Base-by-base conservation (phyloP, 2,888 invertebrate genomes). In the Orgyia antiqua region DNA sequence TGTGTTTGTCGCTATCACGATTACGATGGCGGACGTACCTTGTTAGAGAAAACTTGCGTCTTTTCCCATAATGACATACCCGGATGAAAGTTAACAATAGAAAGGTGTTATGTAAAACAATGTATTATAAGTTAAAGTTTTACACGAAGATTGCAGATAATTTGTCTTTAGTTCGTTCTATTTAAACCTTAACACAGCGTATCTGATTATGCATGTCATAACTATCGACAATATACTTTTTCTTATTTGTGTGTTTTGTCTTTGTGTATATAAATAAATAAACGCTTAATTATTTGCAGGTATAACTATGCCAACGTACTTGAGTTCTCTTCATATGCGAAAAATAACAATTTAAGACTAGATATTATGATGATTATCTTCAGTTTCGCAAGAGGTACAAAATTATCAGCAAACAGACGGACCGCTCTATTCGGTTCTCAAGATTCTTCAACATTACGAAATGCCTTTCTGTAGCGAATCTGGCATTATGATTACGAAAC, bases 1-100 rank as follows among this genome's bases (percentile, higher is more conserved):
- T 32, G 54, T 60, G 72, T 66, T 59, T 67, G 53, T 68, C 68
- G 72, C 62, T 67, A 60, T 58, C 49, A 29, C 33, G 17, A n/a
- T 10, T 23, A n/a, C 15, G 11, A 11, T 18, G 29, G 50, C 56
- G 70, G 68, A 75, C 70, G 58, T 44, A 46, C 52, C 62, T 50
- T 6, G 12, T 9, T 20, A 59, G 53, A 67, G 66, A 72, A 64
- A 70, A 66, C 58, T 51, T 55, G 48, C 51, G 33, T 56, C 53
- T 56, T 59, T 59, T 44, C 53, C 51, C 43, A 47, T 45, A 42
- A 50, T 42, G 42, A 39, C 21, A 39, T 42, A 59, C 52, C 55
- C 65, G 59, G 60, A 58, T 53, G 45, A 51, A 39, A 37, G 47
- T 38, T 44, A 38, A 51, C 51, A 43, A 51, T 50, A 39, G 40